These are phyloP conservation scores for Hypercompe scribonia DNA, from an alignment of 2,888 invertebrate species.

Conservation along the genomic window DNA sequence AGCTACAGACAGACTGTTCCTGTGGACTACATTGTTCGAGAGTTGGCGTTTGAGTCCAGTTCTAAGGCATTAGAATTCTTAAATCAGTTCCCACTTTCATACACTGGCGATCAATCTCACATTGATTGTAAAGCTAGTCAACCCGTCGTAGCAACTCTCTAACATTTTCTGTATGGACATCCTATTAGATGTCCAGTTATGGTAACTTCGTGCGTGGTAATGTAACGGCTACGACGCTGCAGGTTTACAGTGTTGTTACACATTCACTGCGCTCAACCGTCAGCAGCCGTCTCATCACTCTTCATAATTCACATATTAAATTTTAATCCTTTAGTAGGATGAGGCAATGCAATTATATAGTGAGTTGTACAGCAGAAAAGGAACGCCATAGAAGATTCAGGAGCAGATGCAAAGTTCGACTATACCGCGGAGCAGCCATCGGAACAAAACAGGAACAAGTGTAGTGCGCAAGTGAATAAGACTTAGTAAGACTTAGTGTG, in stretches of 20 bases:
- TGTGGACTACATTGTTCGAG: conserved; percentile 93
- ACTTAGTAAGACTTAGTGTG: conserved; percentile 43
- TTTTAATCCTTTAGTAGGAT: conserved; percentile 79
- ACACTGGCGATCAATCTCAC: conserved; percentile 90
- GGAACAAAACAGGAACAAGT: conserved; percentile 36
- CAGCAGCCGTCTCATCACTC: conserved; percentile 62
- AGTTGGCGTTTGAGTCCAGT: conserved; percentile 94
- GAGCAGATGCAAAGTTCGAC: conserved; percentile 17
- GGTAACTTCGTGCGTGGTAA: conserved; percentile 78
- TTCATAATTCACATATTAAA: conserved; percentile 67
- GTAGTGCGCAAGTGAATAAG: conserved; percentile 54
- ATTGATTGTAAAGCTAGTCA: conserved; percentile 97
- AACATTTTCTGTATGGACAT: conserved; percentile 77
- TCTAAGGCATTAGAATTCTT: conserved; percentile 96
- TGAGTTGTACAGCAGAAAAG: conserved; percentile 63
- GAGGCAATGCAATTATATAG: conserved; percentile 61
- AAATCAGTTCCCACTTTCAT: conserved; percentile 91
- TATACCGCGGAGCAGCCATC: conserved; percentile 17
- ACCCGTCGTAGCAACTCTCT: conserved; percentile 86
- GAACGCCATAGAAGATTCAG: conserved; percentile 43
- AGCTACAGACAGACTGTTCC: conserved; percentile 98
- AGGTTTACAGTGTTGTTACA: conserved; percentile 33
- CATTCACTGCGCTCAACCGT: conserved; percentile 43
- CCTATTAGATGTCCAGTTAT: conserved; percentile 68
- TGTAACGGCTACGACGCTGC: conserved; percentile 66